Percentiles rank a stretch among this genome's conserved stretches.
phyloP scores from a whole-genome alignment of 1,140 invertebrate species.

The Ips typographus region DNA sequence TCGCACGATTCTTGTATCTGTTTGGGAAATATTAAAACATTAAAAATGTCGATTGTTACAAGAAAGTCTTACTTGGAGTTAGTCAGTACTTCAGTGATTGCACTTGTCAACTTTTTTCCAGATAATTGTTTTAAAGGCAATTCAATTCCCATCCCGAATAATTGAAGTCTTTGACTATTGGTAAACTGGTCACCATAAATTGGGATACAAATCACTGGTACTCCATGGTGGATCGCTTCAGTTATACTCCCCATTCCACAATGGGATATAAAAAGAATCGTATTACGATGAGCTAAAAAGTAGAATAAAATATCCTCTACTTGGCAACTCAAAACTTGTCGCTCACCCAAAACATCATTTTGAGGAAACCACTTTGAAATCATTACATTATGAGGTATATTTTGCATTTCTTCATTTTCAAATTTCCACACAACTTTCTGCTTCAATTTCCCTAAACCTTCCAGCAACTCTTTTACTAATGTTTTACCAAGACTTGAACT shows the following conservation, averaged over 20 bases:
- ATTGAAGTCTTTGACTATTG: constrained; percentile 44
- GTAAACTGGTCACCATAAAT: constrained; percentile 47
- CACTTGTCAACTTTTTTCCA: constrained; percentile 10
- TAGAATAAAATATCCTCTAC: neutral
- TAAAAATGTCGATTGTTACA: neutral
- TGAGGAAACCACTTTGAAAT: constrained; percentile 61
- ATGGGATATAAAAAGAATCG: constrained; percentile 43
- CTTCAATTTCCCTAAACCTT: constrained; percentile 56
- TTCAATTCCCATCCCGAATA: constrained; percentile 38
- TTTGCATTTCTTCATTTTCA: constrained; percentile 53
- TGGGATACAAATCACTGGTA: constrained; percentile 56
- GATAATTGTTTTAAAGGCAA: constrained; percentile 48
- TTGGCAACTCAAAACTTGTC: neutral
- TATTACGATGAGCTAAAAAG: constrained; percentile 44
- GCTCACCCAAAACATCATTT: constrained; percentile 60
- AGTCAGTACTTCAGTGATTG: too few relatives aligned
- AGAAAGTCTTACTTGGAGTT: neutral
- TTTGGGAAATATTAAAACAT: neutral
- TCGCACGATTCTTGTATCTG: constrained; percentile 48
- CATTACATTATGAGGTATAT: constrained; percentile 56
- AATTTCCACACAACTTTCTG: constrained; percentile 63
- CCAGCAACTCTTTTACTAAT: constrained; percentile 51
- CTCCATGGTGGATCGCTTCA: constrained; percentile 56
- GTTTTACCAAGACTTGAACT: constrained; percentile 51
- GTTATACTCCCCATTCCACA: constrained; percentile 43